Evolutionary conservation across 2,888 invertebrate genomes (phyloP), one percentile per base, ranked within the genome.

Genomic region (Deroplatys truncata): DNA sequence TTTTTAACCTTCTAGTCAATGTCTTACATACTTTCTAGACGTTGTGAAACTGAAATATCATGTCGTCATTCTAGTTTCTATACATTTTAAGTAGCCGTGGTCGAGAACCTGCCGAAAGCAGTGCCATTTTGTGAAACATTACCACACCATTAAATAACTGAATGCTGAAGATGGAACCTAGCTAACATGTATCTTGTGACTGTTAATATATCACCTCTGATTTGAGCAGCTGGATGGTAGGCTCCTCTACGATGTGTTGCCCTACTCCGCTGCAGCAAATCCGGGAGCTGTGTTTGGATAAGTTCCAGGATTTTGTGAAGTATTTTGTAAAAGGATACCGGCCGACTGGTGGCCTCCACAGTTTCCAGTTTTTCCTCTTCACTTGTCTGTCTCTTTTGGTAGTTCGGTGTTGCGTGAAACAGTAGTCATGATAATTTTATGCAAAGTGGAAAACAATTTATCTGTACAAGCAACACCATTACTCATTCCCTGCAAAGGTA

Each of bases 271-370:
- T 49, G 86, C n/a, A 29, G 43, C 83, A 82, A n/a, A 83, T 28
- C 82, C 35, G 82, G 87, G 35, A 87, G 87, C 87, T 82, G n/a
- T 87, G 87, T 83, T 87, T 87, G 87, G 87, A 87, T 82, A 87
- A 43, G 25, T 25, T 87, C 87, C 87, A 82, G 82, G 43, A 56
- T 43, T 35, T 87, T 87, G 87, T 87, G 35, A 82, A 87, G 20
- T 43, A 15, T 72, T 82, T 28, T 82, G 31, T 87, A 83, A 87
- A 87, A 82, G 87, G 29, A 87, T 35, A 87, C 87, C 83, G 87
- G 29, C 87, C 82, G 31, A n/a, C 29, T n/a, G 56, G 56, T 25
- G 56, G 25, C 56, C 56, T 72, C 56, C 56, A 72, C 20, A 72
- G 56, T 72, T 72, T 72, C 56, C 56, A 72, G 56, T 72, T 72